Evolutionary conservation across 2,888 invertebrate species (phyloP).

Genomic region (Rhaphigaster nebulosa): DNA sequence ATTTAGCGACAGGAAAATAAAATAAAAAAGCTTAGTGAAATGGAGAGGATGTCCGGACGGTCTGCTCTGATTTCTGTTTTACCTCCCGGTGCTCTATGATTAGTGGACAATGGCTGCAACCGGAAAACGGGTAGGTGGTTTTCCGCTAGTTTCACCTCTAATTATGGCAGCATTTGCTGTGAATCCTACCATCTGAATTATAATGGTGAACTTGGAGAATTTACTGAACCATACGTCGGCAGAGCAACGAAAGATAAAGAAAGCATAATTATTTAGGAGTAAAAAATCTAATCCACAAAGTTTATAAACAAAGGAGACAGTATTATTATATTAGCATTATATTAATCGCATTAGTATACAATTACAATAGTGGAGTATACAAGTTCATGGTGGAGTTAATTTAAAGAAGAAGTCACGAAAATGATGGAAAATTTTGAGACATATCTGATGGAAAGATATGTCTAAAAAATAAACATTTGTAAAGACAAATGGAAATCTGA

Average conservation of each 20-base stretch:
- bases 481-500: too few species aligned
- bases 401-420: too few species aligned
- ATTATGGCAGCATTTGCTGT: not conserved
- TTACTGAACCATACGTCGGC: not conserved
- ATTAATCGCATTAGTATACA: too few species aligned
- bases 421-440: too few species aligned
- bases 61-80: constrained; percentile 19
- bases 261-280: not conserved
- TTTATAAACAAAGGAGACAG: not conserved
- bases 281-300: not conserved
- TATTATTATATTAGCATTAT: not conserved
- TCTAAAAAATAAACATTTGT: too few species aligned
- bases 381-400: too few species aligned
- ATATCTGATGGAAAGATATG: too few species aligned
- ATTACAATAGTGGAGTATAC: too few species aligned
- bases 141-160: constrained; percentile 43
- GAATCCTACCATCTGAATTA: not conserved
- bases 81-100: constrained; percentile 29
- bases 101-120: constrained; percentile 16
- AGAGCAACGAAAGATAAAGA: not conserved
- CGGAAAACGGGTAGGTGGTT: constrained; percentile 33
- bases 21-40: not conserved
- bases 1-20: not conserved
- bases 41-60: constrained; percentile 36
- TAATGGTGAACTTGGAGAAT: not conserved